Conservation (phyloP, 2,888 invertebrate species). For the Lasiommata megera region DNA sequence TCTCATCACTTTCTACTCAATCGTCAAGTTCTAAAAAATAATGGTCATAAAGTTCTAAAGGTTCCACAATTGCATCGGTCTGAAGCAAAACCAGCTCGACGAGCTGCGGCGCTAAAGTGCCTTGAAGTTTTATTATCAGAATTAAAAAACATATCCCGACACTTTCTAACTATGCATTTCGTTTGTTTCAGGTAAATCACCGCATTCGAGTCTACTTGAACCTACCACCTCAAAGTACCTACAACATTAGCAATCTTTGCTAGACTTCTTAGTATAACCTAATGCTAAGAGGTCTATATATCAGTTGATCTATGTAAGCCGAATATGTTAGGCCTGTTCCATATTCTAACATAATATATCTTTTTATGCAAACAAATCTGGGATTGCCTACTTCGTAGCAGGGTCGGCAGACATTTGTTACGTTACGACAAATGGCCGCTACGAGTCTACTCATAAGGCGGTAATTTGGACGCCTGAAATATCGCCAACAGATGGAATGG, state of each 20-base stretch:
- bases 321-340: background rate
- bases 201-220: background rate
- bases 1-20: no score
- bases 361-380: background rate
- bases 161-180: background rate
- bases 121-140: no score
- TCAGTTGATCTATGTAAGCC: background rate
- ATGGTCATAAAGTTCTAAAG: no score
- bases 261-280: no score
- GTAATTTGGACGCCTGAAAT: slow-evolving; percentile 3
- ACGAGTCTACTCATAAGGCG: background rate
- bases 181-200: slow-evolving; percentile 2
- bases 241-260: no score
- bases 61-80: no score
- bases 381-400: background rate
- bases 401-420: background rate
- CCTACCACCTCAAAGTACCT: background rate
- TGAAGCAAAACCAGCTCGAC: no score
- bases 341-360: background rate
- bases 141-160: no score
- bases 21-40: no score
- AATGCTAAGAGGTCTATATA: background rate
- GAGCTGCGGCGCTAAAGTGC: no score
- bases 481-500: background rate
- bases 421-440: background rate